phyloP scores from a whole-genome alignment of 2,113 vertebrate species.

The Anguilla rostrata region DNA sequence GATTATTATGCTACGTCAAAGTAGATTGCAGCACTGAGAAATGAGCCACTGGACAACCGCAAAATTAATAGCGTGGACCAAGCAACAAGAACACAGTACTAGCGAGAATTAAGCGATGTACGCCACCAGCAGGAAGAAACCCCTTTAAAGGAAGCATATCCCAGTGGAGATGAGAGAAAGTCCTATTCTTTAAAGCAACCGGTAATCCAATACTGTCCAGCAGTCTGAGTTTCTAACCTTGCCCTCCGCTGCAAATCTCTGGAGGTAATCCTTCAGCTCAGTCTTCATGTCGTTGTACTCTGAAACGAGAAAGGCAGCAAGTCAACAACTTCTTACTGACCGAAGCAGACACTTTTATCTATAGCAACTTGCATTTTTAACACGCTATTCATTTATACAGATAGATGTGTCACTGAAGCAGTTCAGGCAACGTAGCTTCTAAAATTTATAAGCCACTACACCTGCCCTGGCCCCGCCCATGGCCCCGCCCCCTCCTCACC shows the following conservation, averaged over 20 bases:
- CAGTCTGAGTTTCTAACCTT: conserved; percentile 71
- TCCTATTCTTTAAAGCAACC: background rate
- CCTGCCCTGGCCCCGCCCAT: conserved; percentile 67
- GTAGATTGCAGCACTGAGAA: too few relatives aligned
- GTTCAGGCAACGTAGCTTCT: background rate
- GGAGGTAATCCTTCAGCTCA: conserved; percentile 93
- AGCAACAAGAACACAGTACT: too few relatives aligned
- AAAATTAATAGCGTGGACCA: too few relatives aligned
- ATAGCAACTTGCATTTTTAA: background rate
- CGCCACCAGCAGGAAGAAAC: too few relatives aligned
- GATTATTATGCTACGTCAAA: too few relatives aligned
- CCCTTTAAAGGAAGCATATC: too few relatives aligned
- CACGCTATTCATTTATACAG: background rate
- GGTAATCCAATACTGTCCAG: background rate
- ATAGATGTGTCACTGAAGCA: background rate
- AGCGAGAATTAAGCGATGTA: too few relatives aligned
- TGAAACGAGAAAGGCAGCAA: conserved; percentile 44
- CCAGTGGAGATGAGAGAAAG: background rate
- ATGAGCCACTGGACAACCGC: too few relatives aligned
- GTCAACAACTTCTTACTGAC: conserved; percentile 54
- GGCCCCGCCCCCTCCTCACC: conserved; percentile 72
- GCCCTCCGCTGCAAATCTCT: conserved; percentile 91
- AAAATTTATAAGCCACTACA: conserved; percentile 62
- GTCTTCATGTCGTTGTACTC: conserved; percentile 97
- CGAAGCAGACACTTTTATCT: background rate